Evolutionary conservation across 1,140 invertebrate species (phyloP).

Genomic region (Globodera rostochiensis): DNA sequence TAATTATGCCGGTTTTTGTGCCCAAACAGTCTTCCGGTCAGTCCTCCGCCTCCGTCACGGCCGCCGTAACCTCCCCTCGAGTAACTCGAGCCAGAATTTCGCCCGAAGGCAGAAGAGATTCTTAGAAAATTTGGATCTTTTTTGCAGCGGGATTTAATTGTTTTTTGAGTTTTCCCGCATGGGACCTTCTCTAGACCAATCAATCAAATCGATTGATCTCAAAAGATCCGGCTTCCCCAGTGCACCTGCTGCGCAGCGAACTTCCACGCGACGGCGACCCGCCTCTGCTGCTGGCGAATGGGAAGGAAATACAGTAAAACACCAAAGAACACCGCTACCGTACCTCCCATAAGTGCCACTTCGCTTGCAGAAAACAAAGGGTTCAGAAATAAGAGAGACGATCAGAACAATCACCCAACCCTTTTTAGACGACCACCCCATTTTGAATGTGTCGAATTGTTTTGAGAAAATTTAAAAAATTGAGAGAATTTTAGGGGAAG

Average conservation of each 20-base stretch:
- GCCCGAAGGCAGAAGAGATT: conserved; percentile 9
- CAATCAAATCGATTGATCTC: too few species aligned
- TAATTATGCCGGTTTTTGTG: conserved; percentile 19
- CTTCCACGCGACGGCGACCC: conserved; percentile 11
- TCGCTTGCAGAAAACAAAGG: conserved; percentile 27
- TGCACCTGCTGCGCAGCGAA: not conserved
- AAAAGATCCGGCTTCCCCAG: too few species aligned
- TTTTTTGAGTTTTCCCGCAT: not conserved
- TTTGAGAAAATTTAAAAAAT: not conserved
- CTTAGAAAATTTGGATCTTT: not conserved
- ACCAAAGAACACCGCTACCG: not conserved
- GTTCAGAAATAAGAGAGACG: conserved; percentile 8
- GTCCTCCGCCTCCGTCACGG: not conserved
- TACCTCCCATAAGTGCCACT: conserved; percentile 27
- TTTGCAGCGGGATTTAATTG: not conserved
- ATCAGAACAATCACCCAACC: not conserved
- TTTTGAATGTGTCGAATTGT: not conserved
- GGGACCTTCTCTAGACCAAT: too few species aligned
- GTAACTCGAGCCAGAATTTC: conserved; percentile 4
- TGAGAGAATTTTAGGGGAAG: not conserved
- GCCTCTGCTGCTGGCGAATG: not conserved
- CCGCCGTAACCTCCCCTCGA: not conserved
- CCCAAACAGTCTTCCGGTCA: not conserved
- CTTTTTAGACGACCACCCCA: not conserved
- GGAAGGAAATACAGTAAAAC: not conserved